Evolutionary conservation across 2,888 invertebrate genomes (phyloP).

Genomic region (Cephalotes varians): DNA sequence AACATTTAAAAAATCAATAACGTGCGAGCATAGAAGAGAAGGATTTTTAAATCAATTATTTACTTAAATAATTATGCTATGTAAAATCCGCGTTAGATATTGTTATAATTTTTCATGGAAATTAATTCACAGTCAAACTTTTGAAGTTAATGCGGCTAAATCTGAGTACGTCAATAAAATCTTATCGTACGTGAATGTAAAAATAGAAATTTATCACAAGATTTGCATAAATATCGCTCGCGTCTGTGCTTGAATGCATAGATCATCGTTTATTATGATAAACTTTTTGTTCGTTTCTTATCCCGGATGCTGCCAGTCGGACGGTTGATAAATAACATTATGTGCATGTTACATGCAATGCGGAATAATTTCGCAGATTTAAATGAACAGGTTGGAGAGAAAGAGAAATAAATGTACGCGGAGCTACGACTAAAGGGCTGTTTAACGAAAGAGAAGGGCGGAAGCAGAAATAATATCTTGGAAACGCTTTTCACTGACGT

Average conservation of each 20-base stretch:
- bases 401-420: constrained; percentile 10
- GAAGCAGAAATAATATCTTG: constrained; percentile 28
- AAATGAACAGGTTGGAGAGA: neutral
- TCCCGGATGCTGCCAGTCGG: neutral
- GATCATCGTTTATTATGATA: constrained; percentile 13
- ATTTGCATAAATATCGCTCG: constrained; percentile 4
- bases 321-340: constrained; percentile 51
- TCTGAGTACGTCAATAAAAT: neutral
- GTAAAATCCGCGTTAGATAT: neutral
- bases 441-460: neutral
- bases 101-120: neutral
- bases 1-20: neutral
- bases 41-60: neutral
- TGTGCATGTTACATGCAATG: constrained; percentile 43
- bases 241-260: neutral
- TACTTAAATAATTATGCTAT: neutral
- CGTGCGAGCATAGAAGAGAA: neutral
- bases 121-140: neutral
- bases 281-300: constrained; percentile 2
- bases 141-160: neutral
- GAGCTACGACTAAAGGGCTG: neutral
- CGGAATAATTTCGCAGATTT: constrained; percentile 53
- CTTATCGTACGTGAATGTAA: neutral
- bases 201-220: neutral
- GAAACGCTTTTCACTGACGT: constrained; percentile 5